phyloP scores from a whole-genome alignment of 2,888 invertebrate genomes.

The Mesodorylaimus sp. region DNA sequence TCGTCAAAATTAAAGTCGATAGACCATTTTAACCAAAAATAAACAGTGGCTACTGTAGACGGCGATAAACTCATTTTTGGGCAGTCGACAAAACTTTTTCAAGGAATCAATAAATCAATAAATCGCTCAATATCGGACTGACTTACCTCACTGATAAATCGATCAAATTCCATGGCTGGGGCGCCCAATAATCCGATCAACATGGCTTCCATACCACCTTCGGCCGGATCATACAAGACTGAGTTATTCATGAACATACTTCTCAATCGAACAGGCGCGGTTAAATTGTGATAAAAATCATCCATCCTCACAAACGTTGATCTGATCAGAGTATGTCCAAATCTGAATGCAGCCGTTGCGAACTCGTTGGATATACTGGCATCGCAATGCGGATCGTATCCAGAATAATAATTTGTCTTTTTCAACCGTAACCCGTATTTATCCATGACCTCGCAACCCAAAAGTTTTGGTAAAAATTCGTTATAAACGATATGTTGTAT shows the following conservation, averaged over 20 bases:
- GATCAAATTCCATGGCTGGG: slow-evolving; percentile 24
- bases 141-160: slow-evolving; percentile 13
- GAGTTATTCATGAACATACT: slow-evolving; percentile 23
- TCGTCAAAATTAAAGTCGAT: too few relatives aligned
- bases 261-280: slow-evolving; percentile 7
- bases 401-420: slow-evolving; percentile 33
- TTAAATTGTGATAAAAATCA: slow-evolving; percentile 13
- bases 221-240: slow-evolving; percentile 20
- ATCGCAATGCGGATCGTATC: slow-evolving; percentile 48
- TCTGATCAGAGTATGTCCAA: slow-evolving; percentile 53
- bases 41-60: neutral
- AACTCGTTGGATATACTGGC: slow-evolving; percentile 64
- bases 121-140: too few relatives aligned
- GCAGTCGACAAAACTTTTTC: neutral
- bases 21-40: neutral
- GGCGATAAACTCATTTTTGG: neutral
- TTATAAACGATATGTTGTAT: slow-evolving; percentile 40
- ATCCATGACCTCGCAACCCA: slow-evolving; percentile 72
- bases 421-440: slow-evolving; percentile 64
- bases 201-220: slow-evolving; percentile 27
- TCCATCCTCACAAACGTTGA: slow-evolving; percentile 47
- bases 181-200: slow-evolving; percentile 27
- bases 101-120: too few relatives aligned
- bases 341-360: slow-evolving; percentile 48
- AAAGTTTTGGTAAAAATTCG: slow-evolving; percentile 54